phyloP scores from a whole-genome alignment of 2,113 vertebrate species.

The Ia io region DNA sequence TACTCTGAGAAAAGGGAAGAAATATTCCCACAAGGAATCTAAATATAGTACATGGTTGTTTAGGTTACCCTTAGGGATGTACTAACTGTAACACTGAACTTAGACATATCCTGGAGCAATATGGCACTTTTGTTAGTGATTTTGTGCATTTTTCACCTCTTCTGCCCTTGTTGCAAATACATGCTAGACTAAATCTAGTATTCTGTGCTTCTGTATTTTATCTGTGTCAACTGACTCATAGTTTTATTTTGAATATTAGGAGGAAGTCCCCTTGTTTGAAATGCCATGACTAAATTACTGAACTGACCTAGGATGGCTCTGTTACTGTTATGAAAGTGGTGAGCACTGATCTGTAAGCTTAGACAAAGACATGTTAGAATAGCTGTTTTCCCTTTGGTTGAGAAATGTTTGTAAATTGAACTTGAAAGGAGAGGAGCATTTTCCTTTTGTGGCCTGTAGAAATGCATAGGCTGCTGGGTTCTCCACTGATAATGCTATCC shows the following conservation, averaged over 20 bases:
- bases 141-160: background rate
- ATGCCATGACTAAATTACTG: background rate
- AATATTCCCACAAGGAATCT: conserved; percentile 10
- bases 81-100: background rate
- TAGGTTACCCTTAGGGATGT: background rate
- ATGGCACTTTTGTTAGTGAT: background rate
- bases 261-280: background rate
- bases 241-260: conserved; percentile 10
- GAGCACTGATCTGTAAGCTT: background rate
- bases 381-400: background rate
- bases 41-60: background rate
- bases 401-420: background rate
- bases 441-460: background rate
- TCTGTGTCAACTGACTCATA: background rate
- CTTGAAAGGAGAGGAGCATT: background rate
- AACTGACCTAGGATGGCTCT: background rate
- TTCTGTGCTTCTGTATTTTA: background rate
- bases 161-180: background rate
- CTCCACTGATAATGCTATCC: background rate
- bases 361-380: background rate
- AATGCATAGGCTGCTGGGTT: background rate
- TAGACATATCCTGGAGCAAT: background rate
- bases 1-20: conserved; percentile 29
- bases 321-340: background rate
- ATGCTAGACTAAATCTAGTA: background rate